Conservation (phyloP, 2,113 vertebrate species). For the Myxocyprinus asiaticus region DNA sequence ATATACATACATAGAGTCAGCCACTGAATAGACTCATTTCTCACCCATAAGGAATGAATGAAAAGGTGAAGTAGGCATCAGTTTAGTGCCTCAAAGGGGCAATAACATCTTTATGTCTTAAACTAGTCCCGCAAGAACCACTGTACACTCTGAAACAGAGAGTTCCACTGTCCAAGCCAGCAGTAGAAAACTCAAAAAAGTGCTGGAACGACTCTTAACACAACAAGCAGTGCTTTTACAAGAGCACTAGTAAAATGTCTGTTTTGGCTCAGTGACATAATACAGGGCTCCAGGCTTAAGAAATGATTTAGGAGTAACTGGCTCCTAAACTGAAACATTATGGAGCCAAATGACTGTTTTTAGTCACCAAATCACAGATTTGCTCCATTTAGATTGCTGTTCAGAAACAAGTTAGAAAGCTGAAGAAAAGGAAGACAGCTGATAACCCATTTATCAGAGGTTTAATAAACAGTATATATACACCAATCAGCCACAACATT, state of each 20-base stretch:
- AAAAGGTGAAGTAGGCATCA: slow-evolving; percentile 15
- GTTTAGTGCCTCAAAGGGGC: slow-evolving; percentile 21
- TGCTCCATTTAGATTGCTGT: too few species aligned
- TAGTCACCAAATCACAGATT: too few species aligned
- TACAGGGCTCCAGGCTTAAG: too few species aligned
- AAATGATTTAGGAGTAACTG: too few species aligned
- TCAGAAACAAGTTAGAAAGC: too few species aligned
- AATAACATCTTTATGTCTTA: slow-evolving; percentile 46
- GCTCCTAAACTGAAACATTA: too few species aligned
- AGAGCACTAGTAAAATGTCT: slow-evolving; percentile 32
- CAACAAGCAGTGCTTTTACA: slow-evolving; percentile 42
- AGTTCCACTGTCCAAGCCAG: slow-evolving; percentile 36
- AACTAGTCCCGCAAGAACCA: slow-evolving; percentile 19
- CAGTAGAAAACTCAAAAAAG: neutral
- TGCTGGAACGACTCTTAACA: slow-evolving; percentile 27
- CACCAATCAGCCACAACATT: too few species aligned
- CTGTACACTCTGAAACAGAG: slow-evolving; percentile 37
- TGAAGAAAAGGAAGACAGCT: too few species aligned
- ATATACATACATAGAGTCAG: neutral
- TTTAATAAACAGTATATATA: too few species aligned
- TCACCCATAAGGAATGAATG: slow-evolving; percentile 12
- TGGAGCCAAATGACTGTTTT: too few species aligned
- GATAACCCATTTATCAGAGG: too few species aligned
- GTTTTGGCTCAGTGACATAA: neutral
- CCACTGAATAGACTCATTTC: slow-evolving; percentile 27